These are phyloP conservation scores for Heliornis fulica DNA, from an alignment of 2,113 vertebrate genomes.

Conservation along the genomic window DNA sequence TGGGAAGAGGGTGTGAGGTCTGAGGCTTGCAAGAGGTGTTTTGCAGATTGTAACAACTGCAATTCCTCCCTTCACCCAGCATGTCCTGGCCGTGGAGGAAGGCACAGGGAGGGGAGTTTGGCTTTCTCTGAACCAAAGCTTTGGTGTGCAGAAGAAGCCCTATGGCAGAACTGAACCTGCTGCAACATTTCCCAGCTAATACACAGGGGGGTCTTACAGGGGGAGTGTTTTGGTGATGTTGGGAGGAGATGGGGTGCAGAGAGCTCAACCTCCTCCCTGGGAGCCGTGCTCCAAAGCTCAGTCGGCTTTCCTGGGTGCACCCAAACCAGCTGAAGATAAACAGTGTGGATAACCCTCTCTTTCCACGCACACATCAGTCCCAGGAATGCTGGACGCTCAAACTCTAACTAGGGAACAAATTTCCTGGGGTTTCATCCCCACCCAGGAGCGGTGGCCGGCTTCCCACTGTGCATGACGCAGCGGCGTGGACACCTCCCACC, in stretches of 20 bases:
- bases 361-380: not conserved
- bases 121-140: not conserved
- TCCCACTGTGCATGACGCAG: not conserved
- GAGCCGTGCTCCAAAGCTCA: not conserved
- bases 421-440: conserved; percentile 22
- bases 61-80: not conserved
- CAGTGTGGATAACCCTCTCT: fast-evolving
- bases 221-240: fast-evolving
- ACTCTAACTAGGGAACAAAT: not conserved
- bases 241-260: not conserved
- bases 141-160: not conserved
- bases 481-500: not conserved
- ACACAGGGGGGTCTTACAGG: not conserved
- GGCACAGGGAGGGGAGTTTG: not conserved
- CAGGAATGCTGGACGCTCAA: not conserved
- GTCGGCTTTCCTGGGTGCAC: not conserved
- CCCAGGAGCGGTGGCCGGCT: not conserved
- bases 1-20: not conserved
- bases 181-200: fast-evolving
- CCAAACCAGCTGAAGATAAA: not conserved
- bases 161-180: not conserved
- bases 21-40: not conserved
- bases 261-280: not conserved
- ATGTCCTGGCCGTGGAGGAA: not conserved
- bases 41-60: not conserved